Base-by-base conservation (phyloP, 2,113 vertebrate genomes). In the Hypomesus transpacificus region DNA sequence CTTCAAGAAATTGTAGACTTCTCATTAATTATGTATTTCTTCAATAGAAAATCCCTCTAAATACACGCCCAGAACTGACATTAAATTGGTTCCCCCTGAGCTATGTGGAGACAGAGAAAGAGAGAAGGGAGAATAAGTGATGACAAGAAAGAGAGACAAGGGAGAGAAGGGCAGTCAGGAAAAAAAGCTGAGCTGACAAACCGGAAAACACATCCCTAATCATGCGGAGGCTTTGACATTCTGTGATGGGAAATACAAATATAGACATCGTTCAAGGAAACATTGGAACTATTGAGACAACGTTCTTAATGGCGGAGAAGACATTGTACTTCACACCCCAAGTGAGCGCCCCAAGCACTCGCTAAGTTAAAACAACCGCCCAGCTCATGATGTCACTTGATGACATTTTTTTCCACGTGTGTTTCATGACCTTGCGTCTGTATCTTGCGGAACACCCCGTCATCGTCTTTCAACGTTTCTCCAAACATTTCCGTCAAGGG, bases 11-110 rank as follows among this genome's bases (percentile, higher is more conserved):
- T 70, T 82, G 68, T 74, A 82, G 77, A 82, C 83, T 75, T 79
- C 52, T 83, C 83, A 88, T 90, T 84, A 88, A 89, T 88, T 88
- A 86, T 89, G 85, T 71, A 89, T 89, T 84, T 78, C 75, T 75
- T 68, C 76, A 70, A 80, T 78, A 80, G 82, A 87, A 84, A 84
- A 84, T 78, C 74, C 77, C 46, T 80, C 70, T 79, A 82, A 84
- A 88, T 70, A 75, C 76, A 79, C 83, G 79, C 69, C 73, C 77
- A 73, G 66, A 82, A 66, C 75, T 76, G 71, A 82, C 74, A 81
- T 76, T 75, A 78, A 78, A 61, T 79, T 75, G 83, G 75, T 81
- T 70, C 79, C 77, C 81, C 80, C 66, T 69, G 22, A 78, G 81
- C 74, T 78, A 65, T 22, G 46, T 14, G 51, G 67, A 34, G 21